Conservation (phyloP, 35 echinoderm and acorn worm species). For the Heliocidaris tuberculata region DNA sequence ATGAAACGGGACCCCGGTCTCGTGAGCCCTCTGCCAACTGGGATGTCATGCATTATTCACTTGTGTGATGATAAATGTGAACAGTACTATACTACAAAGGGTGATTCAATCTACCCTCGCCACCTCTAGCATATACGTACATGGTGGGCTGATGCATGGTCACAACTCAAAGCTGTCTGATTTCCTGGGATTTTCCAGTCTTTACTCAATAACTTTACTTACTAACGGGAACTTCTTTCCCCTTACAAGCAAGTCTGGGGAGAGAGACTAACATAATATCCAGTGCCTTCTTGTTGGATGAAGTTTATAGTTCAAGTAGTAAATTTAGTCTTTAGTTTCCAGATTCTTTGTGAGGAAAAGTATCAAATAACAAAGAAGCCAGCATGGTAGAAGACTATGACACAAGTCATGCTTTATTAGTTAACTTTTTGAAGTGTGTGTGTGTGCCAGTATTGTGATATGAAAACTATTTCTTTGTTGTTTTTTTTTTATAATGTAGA, state of each 20-base stretch:
- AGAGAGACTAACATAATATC: neutral
- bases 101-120: neutral
- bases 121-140: neutral
- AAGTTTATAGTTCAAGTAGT: neutral
- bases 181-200: neutral
- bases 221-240: neutral
- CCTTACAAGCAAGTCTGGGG: neutral
- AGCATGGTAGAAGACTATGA: neutral
- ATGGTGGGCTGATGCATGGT: neutral
- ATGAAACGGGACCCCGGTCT: no score
- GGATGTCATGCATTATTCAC: neutral
- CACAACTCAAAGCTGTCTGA: neutral
- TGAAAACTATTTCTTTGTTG: neutral
- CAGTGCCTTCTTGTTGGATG: neutral
- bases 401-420: neutral
- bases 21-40: neutral
- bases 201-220: no score
- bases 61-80: neutral
- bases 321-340: neutral
- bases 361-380: neutral
- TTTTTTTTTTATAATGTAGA: neutral
- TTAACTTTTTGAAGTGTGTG: neutral
- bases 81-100: neutral
- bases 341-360: neutral
- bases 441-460: neutral